These are phyloP conservation scores for Cyprinella venusta DNA, from an alignment of 2,797 vertebrate genomes.

Conservation along the genomic window DNA sequence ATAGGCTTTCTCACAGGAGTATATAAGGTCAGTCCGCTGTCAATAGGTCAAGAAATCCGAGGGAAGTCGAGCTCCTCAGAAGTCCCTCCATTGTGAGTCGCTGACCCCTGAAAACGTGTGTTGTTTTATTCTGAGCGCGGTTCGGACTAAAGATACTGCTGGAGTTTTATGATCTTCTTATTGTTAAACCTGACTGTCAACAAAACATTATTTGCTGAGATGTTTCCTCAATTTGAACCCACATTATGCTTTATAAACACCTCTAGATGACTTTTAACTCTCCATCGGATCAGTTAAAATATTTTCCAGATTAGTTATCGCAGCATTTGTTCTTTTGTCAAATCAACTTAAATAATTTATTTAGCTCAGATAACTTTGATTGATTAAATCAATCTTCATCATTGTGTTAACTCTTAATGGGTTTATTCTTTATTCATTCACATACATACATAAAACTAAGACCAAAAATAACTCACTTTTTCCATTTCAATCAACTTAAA, in stretches of 20 bases:
- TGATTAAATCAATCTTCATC: no score
- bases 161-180: conserved; percentile 56
- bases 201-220: conserved; percentile 18
- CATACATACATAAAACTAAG: no score
- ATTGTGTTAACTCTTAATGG: no score
- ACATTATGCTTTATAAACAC: background rate
- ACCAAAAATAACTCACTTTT: no score
- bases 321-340: no score
- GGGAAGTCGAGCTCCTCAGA: conserved; percentile 57
- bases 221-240: background rate
- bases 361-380: no score
- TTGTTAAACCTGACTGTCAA: conserved; percentile 41
- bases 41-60: conserved; percentile 60
- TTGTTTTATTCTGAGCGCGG: conserved; percentile 54
- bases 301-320: no score
- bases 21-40: conserved; percentile 59
- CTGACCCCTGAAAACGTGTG: conserved; percentile 59
- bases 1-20: conserved; percentile 61
- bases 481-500: no score
- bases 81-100: conserved; percentile 56
- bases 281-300: background rate
- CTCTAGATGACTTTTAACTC: background rate
- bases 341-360: no score
- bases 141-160: conserved; percentile 54
- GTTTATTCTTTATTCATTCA: no score